A percentile compares a stretch with the other conserved stretches of the same genome.
phyloP scores from a whole-genome alignment of 1,140 invertebrate genomes.

The Drosophila novamexicana region DNA sequence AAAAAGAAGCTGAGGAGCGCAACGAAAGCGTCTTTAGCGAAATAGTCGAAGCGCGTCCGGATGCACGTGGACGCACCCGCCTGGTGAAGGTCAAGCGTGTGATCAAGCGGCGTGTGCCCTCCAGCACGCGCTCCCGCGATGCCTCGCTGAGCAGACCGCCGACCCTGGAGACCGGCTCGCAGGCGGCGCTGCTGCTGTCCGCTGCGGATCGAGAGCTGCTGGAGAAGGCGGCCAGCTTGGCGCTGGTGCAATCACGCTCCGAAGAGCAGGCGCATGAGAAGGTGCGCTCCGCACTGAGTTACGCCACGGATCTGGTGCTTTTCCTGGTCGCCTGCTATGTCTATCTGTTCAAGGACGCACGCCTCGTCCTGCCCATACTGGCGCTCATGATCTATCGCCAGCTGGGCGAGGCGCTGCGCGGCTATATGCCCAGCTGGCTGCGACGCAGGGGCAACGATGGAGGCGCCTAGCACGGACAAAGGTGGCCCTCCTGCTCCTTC shows the following conservation, averaged over 20 bases:
- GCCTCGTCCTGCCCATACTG: conserved; percentile 90
- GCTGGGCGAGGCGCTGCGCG: conserved; percentile 87
- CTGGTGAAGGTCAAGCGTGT: conserved; percentile 79
- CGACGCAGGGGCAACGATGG: conserved; percentile 64
- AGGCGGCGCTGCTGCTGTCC: conserved; percentile 46
- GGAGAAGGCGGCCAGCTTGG: conserved; percentile 53
- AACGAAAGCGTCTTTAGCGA: conserved; percentile 70
- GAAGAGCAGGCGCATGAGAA: conserved; percentile 87
- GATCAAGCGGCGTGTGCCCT: conserved; percentile 69
- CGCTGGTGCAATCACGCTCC: conserved; percentile 75
- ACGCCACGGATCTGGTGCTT: conserved; percentile 89
- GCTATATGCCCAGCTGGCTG: conserved; percentile 85
- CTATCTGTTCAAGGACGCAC: conserved; percentile 91
- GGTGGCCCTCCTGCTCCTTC: too few relatives aligned
- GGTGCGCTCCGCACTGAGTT: conserved; percentile 88
- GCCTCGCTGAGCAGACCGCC: conserved; percentile 60
- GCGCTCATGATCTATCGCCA: conserved; percentile 90
- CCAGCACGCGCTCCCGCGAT: conserved; percentile 73
- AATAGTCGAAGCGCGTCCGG: conserved; percentile 67
- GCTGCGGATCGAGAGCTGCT: conserved; percentile 55
- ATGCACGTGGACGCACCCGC: conserved; percentile 69
- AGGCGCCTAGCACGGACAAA: conserved; percentile 17
- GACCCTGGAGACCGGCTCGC: conserved; percentile 11
- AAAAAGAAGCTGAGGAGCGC: conserved; percentile 41
- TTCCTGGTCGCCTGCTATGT: conserved; percentile 90